A percentile compares a stretch with the other conserved stretches of the same genome.
These are phyloP conservation scores for Tribolium madens DNA, from an alignment of 1,140 invertebrate species.

Conservation along the genomic window DNA sequence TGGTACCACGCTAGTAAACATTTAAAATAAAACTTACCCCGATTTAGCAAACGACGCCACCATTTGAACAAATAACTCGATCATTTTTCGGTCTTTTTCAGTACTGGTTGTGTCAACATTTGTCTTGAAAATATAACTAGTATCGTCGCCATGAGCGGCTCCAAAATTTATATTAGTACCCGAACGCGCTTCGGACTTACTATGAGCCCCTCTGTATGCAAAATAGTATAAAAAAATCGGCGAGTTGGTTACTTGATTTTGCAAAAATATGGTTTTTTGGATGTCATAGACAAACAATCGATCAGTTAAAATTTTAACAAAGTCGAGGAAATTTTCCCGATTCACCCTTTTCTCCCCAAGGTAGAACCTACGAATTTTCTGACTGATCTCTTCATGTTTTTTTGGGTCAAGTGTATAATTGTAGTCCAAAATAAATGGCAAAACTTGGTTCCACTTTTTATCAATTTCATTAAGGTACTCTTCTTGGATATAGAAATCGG, in stretches of 20 bases:
- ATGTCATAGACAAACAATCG: constrained; percentile 70
- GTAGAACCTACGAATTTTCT: constrained; percentile 52
- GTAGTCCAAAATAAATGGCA: constrained; percentile 48
- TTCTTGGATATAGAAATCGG: constrained; percentile 58
- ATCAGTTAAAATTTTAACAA: constrained; percentile 69
- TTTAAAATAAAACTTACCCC: constrained; percentile 25
- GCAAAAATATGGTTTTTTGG: constrained; percentile 69
- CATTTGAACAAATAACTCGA: constrained; percentile 44
- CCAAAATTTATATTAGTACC: constrained; percentile 44
- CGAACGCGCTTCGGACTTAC: constrained; percentile 46
- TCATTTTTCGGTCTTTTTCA: constrained; percentile 36
- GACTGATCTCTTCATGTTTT: not conserved
- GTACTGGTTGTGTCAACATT: constrained; percentile 32
- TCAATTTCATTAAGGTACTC: constrained; percentile 54
- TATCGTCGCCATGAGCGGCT: constrained; percentile 49
- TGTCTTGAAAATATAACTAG: constrained; percentile 48
- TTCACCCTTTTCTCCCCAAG: constrained; percentile 25
- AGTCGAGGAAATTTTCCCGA: constrained; percentile 29
- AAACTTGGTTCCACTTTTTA: constrained; percentile 55
- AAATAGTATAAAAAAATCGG: constrained; percentile 73
- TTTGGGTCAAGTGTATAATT: constrained; percentile 43
- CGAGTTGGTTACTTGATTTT: constrained; percentile 67
- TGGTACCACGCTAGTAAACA: not conserved
- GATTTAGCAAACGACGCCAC: constrained; percentile 37
- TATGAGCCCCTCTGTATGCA: constrained; percentile 62